Base-by-base conservation (phyloP, 2,797 vertebrate species). In the Poeciliopsis gracilis region DNA sequence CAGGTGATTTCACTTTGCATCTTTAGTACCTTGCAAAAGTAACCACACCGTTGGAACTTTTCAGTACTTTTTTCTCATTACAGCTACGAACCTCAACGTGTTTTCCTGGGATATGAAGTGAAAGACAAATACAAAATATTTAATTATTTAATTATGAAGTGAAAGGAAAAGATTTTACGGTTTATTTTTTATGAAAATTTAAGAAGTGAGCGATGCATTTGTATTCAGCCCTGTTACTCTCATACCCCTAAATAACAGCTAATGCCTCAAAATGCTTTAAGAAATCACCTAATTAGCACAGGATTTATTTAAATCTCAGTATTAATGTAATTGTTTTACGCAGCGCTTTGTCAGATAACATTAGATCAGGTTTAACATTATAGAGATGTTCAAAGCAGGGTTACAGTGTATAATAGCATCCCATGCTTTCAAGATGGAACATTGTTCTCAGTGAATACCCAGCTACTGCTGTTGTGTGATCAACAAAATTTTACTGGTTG, bases 1-100 rank as follows among this genome's bases (percentile, higher is more conserved):
- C 98, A 51, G 97, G 98, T 99, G 88, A 49, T 10, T 16, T 6
- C 28, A 30, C 59, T 61, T 33, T 61, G 59, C 57, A 30, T 30
- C 57, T 30, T 28, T 5, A 59, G 28, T 15, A 16, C 28, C 30
- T 61, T 61, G 55, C 13, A 7, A 61, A 61, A 61, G 59, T 61
- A 61, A 13, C 12, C 10, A 11, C 13, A n/a, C n/a, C 4, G 2
- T 30, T 59, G n/a, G 5, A 15, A 59, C 10, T 59, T 59, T 59
- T 30, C 55, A 28, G 55, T 30, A 59, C 25, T 28, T 63, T 61
- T 33, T 33, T 63, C 30, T 36, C 6, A 18, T 63, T 33, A 63
- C 11, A 63, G 33, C 59, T 15, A 16, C 15, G 7, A 2, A 61
- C 28, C 1, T 33, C 28, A 33, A 36, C 16, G 1, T 55, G n/a